Evolutionary conservation across 2,797 vertebrate genomes (phyloP), one percentile per base, ranked within the genome.

Genomic region (Sebastes nivosus): DNA sequence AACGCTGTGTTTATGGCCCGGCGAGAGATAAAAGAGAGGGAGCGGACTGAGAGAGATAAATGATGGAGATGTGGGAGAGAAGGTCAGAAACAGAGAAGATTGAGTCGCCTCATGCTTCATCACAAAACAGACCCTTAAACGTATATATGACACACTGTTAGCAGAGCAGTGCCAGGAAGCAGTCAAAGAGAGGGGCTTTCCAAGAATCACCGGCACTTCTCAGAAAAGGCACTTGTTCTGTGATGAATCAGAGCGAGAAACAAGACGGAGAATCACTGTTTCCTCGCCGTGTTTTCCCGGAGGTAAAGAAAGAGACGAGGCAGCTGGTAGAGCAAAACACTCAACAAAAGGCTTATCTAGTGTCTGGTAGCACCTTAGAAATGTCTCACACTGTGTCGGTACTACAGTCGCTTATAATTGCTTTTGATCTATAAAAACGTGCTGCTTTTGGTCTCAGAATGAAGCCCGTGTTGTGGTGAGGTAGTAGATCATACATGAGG

Each of bases 211-310:
- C 0, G 16, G 20, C 16, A 57, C 84, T 90, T 90, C 81, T 78
- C 64, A 73, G 85, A 80, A 90, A 73, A 67, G 59, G 57, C 50
- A 16, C 65, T 74, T 25, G 18, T 69, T 54, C 57, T 80, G 81
- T 81, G 54, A 72, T 92, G 89, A 92, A 69, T 93, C 88, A 85
- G 75, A 82, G 6, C 13, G 10, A 80, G 65, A 69, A 25, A 25
- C 68, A 29, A 73, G 68, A 77, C n/a, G 0, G 36, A 61, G 30
- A 24, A 34, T 55, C 52, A 57, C 46, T 32, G 80, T 67, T 71
- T 59, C 67, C 69, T 30, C 14, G 3, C 22, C 2, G 12, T 64
- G 54, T 46, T 84, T 76, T 25, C 38, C 76, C 5, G 3, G 30
- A 77, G 77, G 76, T 38, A 14, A 80, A 69, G 69, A 58, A 34